phyloP scores from a whole-genome alignment of 2,888 invertebrate genomes.

The Meandrusa payeni region DNA sequence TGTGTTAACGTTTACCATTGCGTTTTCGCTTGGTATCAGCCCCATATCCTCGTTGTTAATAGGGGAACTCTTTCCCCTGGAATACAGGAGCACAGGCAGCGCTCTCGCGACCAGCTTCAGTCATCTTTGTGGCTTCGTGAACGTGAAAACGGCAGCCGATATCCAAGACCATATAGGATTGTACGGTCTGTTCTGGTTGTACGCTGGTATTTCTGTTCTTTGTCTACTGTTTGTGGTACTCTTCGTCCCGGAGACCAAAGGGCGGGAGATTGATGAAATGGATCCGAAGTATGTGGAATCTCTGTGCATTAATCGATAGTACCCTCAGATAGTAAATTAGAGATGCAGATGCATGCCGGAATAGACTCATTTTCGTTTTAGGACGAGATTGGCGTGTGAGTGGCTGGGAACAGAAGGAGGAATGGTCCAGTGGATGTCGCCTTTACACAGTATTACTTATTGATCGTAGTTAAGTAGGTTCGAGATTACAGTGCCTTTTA shows the following conservation, averaged over 20 bases:
- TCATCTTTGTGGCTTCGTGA: slow-evolving; percentile 92
- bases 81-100: slow-evolving; percentile 85
- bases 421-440: slow-evolving; percentile 6
- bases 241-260: slow-evolving; percentile 95
- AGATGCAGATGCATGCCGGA: slow-evolving; percentile 29
- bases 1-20: slow-evolving; percentile 90
- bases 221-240: slow-evolving; percentile 91
- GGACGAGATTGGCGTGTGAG: slow-evolving; percentile 11
- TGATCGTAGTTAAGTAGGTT: slow-evolving; percentile 31
- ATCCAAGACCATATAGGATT: slow-evolving; percentile 87
- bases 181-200: slow-evolving; percentile 93
- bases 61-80: slow-evolving; percentile 86
- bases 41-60: slow-evolving; percentile 87
- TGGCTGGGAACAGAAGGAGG: slow-evolving; percentile 7
- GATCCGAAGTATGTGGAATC: slow-evolving; percentile 84
- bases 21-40: slow-evolving; percentile 89
- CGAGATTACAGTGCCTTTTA: slow-evolving; percentile 26
- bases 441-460: slow-evolving; percentile 39
- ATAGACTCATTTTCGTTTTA: slow-evolving; percentile 31
- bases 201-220: slow-evolving; percentile 88
- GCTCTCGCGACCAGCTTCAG: slow-evolving; percentile 90
- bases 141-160: slow-evolving; percentile 91
- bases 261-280: slow-evolving; percentile 93
- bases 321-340: slow-evolving; percentile 13
- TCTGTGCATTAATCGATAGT: slow-evolving; percentile 78